Base-by-base conservation (phyloP, 2,888 invertebrate genomes). In the Diogma glabrata region DNA sequence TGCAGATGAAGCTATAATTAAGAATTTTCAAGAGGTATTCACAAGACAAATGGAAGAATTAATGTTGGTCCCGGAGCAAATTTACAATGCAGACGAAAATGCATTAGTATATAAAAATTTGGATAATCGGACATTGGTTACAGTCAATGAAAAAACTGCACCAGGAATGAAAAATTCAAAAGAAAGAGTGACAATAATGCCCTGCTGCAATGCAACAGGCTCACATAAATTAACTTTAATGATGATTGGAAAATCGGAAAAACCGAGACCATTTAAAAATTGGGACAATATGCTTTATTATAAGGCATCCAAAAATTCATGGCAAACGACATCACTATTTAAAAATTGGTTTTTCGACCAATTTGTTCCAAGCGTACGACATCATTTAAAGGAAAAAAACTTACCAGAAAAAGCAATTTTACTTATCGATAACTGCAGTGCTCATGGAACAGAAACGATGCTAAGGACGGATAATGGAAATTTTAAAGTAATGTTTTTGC, bases 391-490 rank as follows among this genome's bases (percentile, higher is more conserved):
- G 9, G 28, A 47, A 24, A 24, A 36, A 36, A 36, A 36, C 9
- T 36, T 36, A 36, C 36, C 36, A 36, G 14, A 28, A 47, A 47
- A 47, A 30, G 47, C 47, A 47, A 26, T 47, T n/a, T 47, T 47
- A 47, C 23, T 47, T 9, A 17, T 47, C 22, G 28, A 47, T 47
- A 47, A 28, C 20, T 23, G 17, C 19, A 30, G 28, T 28, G 23
- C 24, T 17, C 47, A 17, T 47, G 47, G 47, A 26, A 17, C 17
- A 40, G 24, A 47, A 30, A 26, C 14, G 30, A 17, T 26, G 17
- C 3, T 47, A 24, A 5, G 16, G 38, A 38, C 16, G 14, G 38
- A 38, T 38, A 19, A 38, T 38, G 38, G 16, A 38, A 38, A 38
- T 16, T 38, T 38, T 38, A 38, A 38, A 38, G 33, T 33, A 33